Evolutionary conservation across 2,113 vertebrate genomes (phyloP), one percentile per base, ranked within the genome.

Genomic region (Hystrix cristata): DNA sequence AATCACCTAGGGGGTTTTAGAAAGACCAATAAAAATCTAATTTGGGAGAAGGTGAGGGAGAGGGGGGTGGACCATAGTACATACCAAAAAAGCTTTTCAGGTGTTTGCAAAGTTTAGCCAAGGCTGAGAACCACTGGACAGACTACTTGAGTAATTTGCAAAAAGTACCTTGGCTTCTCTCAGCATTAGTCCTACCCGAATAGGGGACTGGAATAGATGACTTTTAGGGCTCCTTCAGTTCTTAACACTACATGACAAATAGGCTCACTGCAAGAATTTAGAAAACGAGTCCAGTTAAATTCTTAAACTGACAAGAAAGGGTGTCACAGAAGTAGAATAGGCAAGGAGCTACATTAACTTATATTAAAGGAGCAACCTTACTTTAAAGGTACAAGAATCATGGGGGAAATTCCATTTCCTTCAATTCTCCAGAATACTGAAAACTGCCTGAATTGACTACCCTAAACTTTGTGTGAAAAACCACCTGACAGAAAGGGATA

Each of bases 391-490:
- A 72, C 9, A 90, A 80, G n/a, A 94, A 87, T 67, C 62, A 80
- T 76, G n/a, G 27, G 43, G 7, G 79, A 95, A 80, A 92, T 90
- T 83, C 59, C n/a, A 83, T 79, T 86, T 57, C 34, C 83, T 96
- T 88, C 78, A 64, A 67, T 72, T 85, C 71, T 27, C 64, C 64
- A 96, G 76, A 94, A 87, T 60, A 82, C 6, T 86, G 48, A 94
- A 90, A 95, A 93, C 8, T 79, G 10, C 86, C 38, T 78, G 82
- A 57, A 29, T 34, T 80, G 69, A 72, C 11, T 48, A 7, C 34
- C 62, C 46, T 74, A 2, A 64, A 7, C 23, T 85, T 93, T 84
- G 69, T 21, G 6, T 48, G 15, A 95, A 94, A 91, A 96, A 72
- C 9, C 71, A 34, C 65, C n/a, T 11, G 31, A 82, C 11, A 93